phyloP scores from a whole-genome alignment of 2,888 invertebrate genomes.

The Tiliacea citrago region DNA sequence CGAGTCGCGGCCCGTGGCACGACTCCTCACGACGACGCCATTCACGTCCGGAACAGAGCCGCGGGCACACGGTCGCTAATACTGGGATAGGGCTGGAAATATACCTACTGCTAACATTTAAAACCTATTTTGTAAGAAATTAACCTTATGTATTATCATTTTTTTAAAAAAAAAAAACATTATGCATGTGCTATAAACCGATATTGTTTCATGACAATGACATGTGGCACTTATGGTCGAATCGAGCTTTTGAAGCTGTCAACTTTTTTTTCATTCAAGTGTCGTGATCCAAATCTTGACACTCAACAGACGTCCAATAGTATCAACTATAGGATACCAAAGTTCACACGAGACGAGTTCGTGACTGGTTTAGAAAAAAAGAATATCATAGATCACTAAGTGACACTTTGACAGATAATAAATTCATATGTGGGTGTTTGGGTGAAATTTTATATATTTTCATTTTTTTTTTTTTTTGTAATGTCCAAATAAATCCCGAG shows the following conservation, averaged over 20 bases:
- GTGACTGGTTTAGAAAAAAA: slow-evolving; percentile 25
- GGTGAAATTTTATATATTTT: not conserved
- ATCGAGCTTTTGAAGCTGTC: not conserved
- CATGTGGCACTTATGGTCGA: not conserved
- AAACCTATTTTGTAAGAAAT: slow-evolving; percentile 13
- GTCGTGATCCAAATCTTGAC: slow-evolving; percentile 2
- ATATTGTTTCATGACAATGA: not conserved
- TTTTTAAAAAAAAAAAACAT: too few relatives aligned
- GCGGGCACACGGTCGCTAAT: slow-evolving; percentile 66
- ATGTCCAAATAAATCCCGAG: not conserved
- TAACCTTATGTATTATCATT: not conserved
- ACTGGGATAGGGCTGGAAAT: slow-evolving; percentile 56
- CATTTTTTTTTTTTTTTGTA: not conserved
- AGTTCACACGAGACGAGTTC: slow-evolving; percentile 9
- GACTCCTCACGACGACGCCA: slow-evolving; percentile 75
- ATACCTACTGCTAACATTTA: slow-evolving; percentile 9
- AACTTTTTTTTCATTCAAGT: not conserved
- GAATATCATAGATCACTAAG: slow-evolving; percentile 17
- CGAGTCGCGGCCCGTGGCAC: slow-evolving; percentile 53
- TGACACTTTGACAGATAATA: slow-evolving; percentile 21
- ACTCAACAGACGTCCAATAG: slow-evolving; percentile 6
- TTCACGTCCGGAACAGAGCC: slow-evolving; percentile 76
- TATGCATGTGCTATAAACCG: not conserved
- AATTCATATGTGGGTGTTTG: too few relatives aligned
- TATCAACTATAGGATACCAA: not conserved